Conservation (phyloP, 2,888 invertebrate genomes). For the Beris morrisii region DNA sequence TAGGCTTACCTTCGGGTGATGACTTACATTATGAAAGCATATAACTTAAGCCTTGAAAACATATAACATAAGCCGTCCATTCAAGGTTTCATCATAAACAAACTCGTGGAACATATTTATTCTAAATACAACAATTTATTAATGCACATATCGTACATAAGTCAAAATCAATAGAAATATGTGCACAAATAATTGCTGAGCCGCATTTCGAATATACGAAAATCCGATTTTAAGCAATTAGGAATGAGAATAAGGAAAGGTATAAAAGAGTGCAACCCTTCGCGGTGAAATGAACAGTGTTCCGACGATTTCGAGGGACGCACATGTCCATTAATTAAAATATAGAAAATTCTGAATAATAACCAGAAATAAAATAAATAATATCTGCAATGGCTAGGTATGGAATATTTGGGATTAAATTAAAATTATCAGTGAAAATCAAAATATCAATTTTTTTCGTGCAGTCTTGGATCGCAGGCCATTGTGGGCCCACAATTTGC, state of each 20-base stretch:
- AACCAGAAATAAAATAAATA: slow-evolving; percentile 1
- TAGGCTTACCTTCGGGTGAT: too few species aligned
- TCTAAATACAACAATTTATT: too few species aligned
- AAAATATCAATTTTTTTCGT: background rate
- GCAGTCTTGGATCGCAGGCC: slow-evolving; percentile 1
- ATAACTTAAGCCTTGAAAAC: too few species aligned
- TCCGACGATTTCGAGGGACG: background rate
- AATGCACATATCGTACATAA: too few species aligned
- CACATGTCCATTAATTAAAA: background rate
- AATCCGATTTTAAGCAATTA: background rate
- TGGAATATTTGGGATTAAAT: background rate
- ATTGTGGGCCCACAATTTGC: slow-evolving; percentile 58
- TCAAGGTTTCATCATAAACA: too few species aligned
- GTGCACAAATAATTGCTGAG: too few species aligned
- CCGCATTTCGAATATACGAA: too few species aligned
- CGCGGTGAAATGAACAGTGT: background rate
- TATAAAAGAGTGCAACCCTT: slow-evolving; percentile 10
- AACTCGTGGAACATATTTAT: too few species aligned
- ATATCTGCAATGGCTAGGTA: slow-evolving; percentile 14
- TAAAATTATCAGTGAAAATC: background rate
- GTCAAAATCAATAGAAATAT: too few species aligned
- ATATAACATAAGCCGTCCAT: too few species aligned
- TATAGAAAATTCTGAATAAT: background rate
- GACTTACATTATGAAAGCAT: too few species aligned
- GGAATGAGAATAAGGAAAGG: background rate